Percentiles rank a stretch among this genome's conserved stretches.
Conservation (phyloP, 2,113 vertebrate species). For the Pagrus major region DNA sequence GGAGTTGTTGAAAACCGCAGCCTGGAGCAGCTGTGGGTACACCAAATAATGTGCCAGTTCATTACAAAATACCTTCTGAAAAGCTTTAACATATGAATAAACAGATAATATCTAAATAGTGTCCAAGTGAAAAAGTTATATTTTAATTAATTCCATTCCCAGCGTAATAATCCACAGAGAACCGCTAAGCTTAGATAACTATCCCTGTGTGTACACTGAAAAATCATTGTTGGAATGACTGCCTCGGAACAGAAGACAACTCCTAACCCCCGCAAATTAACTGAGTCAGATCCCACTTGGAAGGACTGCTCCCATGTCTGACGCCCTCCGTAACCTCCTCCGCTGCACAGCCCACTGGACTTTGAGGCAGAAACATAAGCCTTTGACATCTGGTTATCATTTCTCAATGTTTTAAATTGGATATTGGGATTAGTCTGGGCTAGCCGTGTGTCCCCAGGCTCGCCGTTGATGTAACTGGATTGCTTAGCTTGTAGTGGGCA, state of each 20-base stretch:
- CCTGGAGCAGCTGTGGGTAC: not conserved
- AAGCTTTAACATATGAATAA: not conserved
- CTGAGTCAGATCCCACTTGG: slow-evolving; percentile 31
- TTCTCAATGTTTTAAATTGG: slow-evolving; percentile 64
- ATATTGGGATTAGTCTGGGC: slow-evolving; percentile 65
- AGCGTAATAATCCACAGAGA: not conserved
- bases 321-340: slow-evolving; percentile 38
- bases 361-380: slow-evolving; percentile 46
- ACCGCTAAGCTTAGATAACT: slow-evolving; percentile 10
- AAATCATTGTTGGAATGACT: slow-evolving; percentile 27
- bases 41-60: not conserved
- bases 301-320: slow-evolving; percentile 21
- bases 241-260: slow-evolving; percentile 27
- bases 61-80: not conserved
- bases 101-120: not conserved
- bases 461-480: slow-evolving; percentile 49
- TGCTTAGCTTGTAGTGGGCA: slow-evolving; percentile 48
- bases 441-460: slow-evolving; percentile 30
- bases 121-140: not conserved
- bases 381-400: slow-evolving; percentile 75
- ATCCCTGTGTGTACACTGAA: slow-evolving; percentile 20
- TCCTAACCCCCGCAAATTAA: slow-evolving; percentile 40
- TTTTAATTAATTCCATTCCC: not conserved
- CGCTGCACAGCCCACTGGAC: slow-evolving; percentile 41
- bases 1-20: slow-evolving; percentile 1